Evolutionary conservation across 2,113 vertebrate species (phyloP).

Genomic region (Phaethornis superciliosus): DNA sequence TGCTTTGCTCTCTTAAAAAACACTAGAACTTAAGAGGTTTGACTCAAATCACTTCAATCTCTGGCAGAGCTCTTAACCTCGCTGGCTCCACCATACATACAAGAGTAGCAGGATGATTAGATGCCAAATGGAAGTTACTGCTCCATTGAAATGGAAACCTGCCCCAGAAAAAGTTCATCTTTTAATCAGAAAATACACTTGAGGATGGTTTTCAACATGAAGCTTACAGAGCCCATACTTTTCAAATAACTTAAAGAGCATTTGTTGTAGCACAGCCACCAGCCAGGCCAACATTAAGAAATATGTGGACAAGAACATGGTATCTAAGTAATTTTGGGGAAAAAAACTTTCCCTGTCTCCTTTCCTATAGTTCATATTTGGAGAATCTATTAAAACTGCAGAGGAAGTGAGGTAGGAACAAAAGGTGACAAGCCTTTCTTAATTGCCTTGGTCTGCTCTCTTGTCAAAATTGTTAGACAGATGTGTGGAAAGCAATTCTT

Average conservation of each 20-base stretch:
- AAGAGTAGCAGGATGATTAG: neutral
- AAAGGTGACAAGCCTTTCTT: neutral
- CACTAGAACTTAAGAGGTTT: neutral
- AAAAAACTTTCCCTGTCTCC: neutral
- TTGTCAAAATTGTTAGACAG: neutral
- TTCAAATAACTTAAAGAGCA: neutral
- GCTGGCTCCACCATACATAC: neutral
- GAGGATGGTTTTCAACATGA: neutral
- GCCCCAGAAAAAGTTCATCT: neutral
- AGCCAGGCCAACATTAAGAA: neutral
- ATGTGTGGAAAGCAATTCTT: neutral
- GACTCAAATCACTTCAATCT: neutral
- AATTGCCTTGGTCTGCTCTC: neutral
- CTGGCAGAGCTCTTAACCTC: neutral
- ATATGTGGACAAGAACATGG: neutral
- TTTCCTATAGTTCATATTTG: neutral
- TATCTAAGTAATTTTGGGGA: neutral
- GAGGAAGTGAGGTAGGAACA: neutral
- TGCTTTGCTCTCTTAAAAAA: neutral
- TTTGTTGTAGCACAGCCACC: neutral
- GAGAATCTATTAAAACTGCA: neutral
- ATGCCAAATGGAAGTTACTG: neutral
- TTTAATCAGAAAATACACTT: neutral
- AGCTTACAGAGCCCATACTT: neutral
- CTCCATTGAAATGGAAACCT: neutral